These are phyloP conservation scores for Schizaphis graminum DNA, from an alignment of 2,888 invertebrate species.

Conservation along the genomic window DNA sequence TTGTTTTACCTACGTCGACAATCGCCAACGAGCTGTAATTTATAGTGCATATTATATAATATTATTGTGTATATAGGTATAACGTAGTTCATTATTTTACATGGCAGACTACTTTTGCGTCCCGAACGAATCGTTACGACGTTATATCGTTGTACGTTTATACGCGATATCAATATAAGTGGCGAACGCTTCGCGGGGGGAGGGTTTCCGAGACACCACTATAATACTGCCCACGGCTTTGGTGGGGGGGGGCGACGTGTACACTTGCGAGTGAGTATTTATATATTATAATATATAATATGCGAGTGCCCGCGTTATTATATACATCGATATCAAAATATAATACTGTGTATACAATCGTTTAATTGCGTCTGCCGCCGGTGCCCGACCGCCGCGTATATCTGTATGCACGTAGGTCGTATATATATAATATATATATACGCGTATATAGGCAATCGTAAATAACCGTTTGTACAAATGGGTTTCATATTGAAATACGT, in stretches of 20 bases:
- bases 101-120: not conserved
- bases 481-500: conserved; percentile 15
- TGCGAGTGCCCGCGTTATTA: not conserved
- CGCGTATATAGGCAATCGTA: conserved; percentile 21
- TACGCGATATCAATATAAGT: not conserved
- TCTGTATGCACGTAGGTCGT: not conserved
- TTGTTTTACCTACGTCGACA: not conserved
- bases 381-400: not conserved
- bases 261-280: not conserved
- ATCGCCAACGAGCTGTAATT: not conserved
- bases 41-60: not conserved
- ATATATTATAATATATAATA: not conserved
- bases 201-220: not conserved
- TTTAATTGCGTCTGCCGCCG: conserved; percentile 27
- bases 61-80: not conserved
- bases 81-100: not conserved
- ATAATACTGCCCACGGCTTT: not conserved
- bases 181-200: not conserved
- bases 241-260: not conserved
- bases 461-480: conserved; percentile 36
- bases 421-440: not conserved
- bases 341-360: not conserved
- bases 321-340: conserved; percentile 26
- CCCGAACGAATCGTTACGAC: not conserved
- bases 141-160: not conserved